Conservation (phyloP, 1,140 invertebrate genomes). For the Heliconius himera region DNA sequence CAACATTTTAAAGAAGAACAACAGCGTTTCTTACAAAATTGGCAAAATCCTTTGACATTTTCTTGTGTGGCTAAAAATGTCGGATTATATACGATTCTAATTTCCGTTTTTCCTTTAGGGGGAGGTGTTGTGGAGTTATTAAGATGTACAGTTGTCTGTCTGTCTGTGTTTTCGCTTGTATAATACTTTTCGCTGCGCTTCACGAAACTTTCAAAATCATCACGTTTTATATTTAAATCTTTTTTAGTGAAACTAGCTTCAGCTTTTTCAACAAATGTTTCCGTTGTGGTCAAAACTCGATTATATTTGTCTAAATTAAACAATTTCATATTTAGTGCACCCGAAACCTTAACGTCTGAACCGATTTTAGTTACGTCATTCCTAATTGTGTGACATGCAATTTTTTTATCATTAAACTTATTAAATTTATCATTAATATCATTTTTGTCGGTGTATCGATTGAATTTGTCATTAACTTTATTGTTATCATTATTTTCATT, state of each 20-base stretch:
- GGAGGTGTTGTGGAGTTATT: slow-evolving; percentile 48
- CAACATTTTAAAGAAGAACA: slow-evolving; percentile 66
- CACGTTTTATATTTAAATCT: slow-evolving; percentile 51
- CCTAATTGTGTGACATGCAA: slow-evolving; percentile 74
- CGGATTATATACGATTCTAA: slow-evolving; percentile 78
- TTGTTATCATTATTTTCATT: slow-evolving; percentile 61
- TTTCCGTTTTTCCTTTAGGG: slow-evolving; percentile 69
- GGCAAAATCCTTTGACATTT: slow-evolving; percentile 57
- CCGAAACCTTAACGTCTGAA: slow-evolving; percentile 62
- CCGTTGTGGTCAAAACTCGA: slow-evolving; percentile 67
- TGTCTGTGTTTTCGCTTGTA: slow-evolving; percentile 61
- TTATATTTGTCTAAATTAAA: slow-evolving; percentile 72
- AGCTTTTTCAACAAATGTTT: slow-evolving; percentile 63
- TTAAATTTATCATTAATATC: slow-evolving; percentile 68
- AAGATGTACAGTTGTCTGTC: slow-evolving; percentile 54
- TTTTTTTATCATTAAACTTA: slow-evolving; percentile 66
- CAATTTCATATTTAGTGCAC: slow-evolving; percentile 72
- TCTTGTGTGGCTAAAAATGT: slow-evolving; percentile 61
- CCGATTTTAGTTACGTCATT: slow-evolving; percentile 71
- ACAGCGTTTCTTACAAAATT: slow-evolving; percentile 60
- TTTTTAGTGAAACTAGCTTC: slow-evolving; percentile 74
- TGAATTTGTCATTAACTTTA: slow-evolving; percentile 67
- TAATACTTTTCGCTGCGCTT: slow-evolving; percentile 78
- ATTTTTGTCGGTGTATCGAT: slow-evolving; percentile 63
- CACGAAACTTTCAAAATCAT: slow-evolving; percentile 75